Evolutionary conservation across 2,797 vertebrate species (phyloP).

Genomic region (Periparus ater): DNA sequence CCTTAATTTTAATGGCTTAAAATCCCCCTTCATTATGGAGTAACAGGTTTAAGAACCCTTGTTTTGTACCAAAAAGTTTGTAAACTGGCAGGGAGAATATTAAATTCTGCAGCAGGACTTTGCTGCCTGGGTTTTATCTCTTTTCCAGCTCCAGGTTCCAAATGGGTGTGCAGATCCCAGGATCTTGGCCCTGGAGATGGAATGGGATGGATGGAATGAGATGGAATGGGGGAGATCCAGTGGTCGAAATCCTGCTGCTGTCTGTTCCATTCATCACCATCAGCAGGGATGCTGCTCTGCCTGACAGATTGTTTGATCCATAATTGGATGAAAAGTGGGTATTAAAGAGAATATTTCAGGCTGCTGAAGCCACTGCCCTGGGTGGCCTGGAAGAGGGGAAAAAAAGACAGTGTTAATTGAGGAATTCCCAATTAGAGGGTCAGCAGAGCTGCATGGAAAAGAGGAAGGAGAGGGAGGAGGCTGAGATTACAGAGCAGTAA

Average conservation of each 20-base stretch:
- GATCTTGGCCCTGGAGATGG: background rate
- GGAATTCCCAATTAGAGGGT: background rate
- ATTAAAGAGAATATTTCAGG: background rate
- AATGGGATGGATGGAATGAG: too few relatives aligned
- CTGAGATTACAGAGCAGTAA: background rate
- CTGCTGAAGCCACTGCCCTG: background rate
- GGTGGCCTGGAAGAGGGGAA: too few relatives aligned
- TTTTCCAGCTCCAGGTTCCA: background rate
- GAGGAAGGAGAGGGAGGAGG: background rate
- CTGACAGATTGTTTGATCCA: rapidly evolving
- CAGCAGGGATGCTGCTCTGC: background rate
- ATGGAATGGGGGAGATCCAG: background rate
- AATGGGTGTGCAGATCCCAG: rapidly evolving
- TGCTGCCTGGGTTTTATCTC: background rate
- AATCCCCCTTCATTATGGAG: background rate
- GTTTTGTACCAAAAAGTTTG: background rate
- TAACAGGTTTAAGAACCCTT: background rate
- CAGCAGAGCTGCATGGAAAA: background rate
- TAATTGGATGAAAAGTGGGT: background rate
- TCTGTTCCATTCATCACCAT: background rate
- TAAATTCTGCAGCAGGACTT: background rate
- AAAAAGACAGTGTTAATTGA: background rate
- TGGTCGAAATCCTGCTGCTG: rapidly evolving
- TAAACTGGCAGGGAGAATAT: background rate
- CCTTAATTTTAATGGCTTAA: too few relatives aligned